These are phyloP conservation scores for Smutsia gigantea DNA, from an alignment of 2,797 vertebrate genomes.

Conservation along the genomic window DNA sequence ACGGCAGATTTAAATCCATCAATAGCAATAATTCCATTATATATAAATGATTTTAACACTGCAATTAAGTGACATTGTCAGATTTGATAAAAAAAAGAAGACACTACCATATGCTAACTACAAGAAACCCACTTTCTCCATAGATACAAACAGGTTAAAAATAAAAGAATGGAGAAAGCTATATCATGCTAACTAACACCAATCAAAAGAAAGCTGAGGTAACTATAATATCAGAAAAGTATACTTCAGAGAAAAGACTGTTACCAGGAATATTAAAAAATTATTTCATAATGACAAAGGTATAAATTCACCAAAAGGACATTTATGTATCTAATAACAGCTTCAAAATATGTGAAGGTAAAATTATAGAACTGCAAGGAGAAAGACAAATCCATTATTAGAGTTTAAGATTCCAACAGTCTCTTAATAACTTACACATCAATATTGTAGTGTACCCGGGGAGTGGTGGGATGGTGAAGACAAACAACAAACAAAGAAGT, in stretches of 20 bases:
- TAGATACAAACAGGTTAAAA: not conserved
- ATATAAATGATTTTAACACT: not conserved
- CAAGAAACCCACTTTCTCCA: not conserved
- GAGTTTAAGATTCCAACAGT: not conserved
- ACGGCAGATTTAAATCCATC: not conserved
- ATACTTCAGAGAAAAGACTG: not conserved
- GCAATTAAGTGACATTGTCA: not conserved
- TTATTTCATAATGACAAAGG: not conserved
- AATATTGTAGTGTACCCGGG: not conserved
- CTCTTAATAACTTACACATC: not conserved
- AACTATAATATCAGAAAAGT: conserved; percentile 9
- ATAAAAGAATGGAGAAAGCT: not conserved
- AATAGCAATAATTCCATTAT: not conserved
- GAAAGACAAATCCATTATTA: not conserved
- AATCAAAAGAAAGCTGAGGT: not conserved
- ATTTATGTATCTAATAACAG: not conserved
- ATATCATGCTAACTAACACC: not conserved
- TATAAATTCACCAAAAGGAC: not conserved
- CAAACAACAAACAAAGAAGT: not conserved
- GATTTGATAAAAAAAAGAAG: not conserved
- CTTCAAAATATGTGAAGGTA: not conserved
- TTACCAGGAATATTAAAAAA: not conserved
- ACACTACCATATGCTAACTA: not conserved
- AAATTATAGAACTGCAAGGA: conserved; percentile 13
- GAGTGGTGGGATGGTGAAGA: not conserved